Evolutionary conservation across 1,140 invertebrate genomes (phyloP), one percentile per base, ranked within the genome.

Genomic region (Temnothorax nylanderi): DNA sequence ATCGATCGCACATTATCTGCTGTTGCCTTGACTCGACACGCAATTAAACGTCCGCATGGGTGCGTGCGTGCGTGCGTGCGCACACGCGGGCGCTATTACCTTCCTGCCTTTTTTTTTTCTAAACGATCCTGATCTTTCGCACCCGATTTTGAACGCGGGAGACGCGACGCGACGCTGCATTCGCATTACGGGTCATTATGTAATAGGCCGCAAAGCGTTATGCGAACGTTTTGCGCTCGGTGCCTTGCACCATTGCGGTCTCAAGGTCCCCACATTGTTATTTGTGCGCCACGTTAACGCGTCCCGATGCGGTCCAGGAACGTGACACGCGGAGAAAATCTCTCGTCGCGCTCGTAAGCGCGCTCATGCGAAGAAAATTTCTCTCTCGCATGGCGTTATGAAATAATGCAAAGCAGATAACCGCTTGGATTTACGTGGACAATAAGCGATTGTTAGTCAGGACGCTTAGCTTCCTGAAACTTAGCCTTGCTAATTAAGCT

Each of bases 221-320:
- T 90, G 91, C 87, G 92, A 94, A 85, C 90, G 88, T 94, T 94
- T 94, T 91, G 92, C 92, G 92, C 93, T 93, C 93, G 92, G 94
- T 92, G 89, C 92, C 88, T 94, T 91, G 91, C 89, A 91, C 89
- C 91, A 91, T 89, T 88, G 87, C 90, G 86, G 86, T 93, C 91
- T 94, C 94, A 95, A 95, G 94, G 94, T 94, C 94, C 89, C 65
- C 86, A 91, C 93, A 93, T 94, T 95, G 94, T 95, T 94, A 92
- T 95, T 95, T 95, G 93, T 92, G 92, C 92, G 91, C 87, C 87
- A 89, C 88, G 92, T 94, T 94, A 94, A 90, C 93, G 87, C 91
- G 86, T 88, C 67, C 41, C 76, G 81, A 81, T 85, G 81, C 72
- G 62, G 82, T 91, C 89, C 93, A 93, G 91, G 92, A 90, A 91